Conservation (phyloP, 2,113 vertebrate species). For the Nycticorax nycticorax region DNA sequence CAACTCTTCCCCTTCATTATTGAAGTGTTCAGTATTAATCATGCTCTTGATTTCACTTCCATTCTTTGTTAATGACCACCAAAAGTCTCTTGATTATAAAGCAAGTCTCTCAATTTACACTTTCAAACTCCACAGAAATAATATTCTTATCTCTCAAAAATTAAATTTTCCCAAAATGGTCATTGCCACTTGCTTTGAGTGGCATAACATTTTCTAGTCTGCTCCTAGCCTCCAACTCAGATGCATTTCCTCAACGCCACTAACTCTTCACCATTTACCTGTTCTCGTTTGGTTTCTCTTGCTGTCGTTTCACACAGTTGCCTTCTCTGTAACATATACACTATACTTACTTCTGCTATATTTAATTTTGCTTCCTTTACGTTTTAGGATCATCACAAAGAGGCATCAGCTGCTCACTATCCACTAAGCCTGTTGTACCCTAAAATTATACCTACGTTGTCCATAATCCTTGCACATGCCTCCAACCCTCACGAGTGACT, state of each 20-base stretch:
- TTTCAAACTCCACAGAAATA: background rate
- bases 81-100: background rate
- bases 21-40: background rate
- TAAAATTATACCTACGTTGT: background rate
- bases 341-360: background rate
- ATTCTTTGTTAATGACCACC: background rate
- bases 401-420: background rate
- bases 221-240: background rate
- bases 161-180: background rate
- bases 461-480: background rate
- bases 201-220: background rate
- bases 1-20: background rate
- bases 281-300: background rate
- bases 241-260: background rate
- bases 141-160: background rate
- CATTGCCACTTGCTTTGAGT: background rate
- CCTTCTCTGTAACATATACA: background rate
- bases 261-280: background rate
- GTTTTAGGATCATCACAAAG: background rate
- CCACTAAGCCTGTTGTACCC: background rate
- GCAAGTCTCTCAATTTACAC: background rate
- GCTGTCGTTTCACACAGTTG: background rate
- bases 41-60: background rate
- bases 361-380: background rate
- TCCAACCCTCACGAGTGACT: background rate